Evolutionary conservation across 2,888 invertebrate species (phyloP), one percentile per base, ranked within the genome.

Genomic region (Clistopyga incitator): DNA sequence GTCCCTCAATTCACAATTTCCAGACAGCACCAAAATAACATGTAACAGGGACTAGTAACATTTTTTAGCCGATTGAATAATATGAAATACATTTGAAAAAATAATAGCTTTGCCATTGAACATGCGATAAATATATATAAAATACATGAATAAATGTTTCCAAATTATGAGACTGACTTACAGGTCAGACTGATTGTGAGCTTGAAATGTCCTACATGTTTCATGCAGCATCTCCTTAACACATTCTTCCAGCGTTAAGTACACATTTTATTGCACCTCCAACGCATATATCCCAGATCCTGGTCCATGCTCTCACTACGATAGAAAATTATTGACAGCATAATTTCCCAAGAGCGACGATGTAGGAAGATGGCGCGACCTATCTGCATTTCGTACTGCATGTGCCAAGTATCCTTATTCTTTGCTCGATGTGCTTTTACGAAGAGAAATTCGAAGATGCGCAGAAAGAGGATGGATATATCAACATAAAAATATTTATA

Each of bases 201-300:
- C 68, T n/a, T 18, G 11, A 13, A 70, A 70, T 11, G 18, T 13
- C 52, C 18, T 15, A 18, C 18, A 29, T 29, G 50, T 29, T 52
- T 23, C 23, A 29, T 47, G 20, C 13, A 52, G 6, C n/a, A 34
- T n/a, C 34, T 38, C 34, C 18, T 38, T 8, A 10, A 8, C 3
- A 61, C n/a, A 18, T 70, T 50, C 23, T 42, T 42, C 25, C 42
- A 8, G 56, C 23, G 11, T 54, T 42, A 50, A 10, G 15, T 68
- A 38, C 23, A n/a, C 61, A 78, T 70, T 78, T 78, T 78, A 78
- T 72, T 18, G 34, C 20, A 6, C 18, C 25, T 25, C n/a, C 6
- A 45, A 67, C 47, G n/a, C 68, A 6, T 34, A 10, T 34, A 54
- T 61, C 42, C n/a, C 29, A 52, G 59, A 64, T 68, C 52, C 20